Percentiles rank a stretch among this genome's conserved stretches.
phyloP scores from a whole-genome alignment of 2,888 invertebrate species.

The Sipha maydis region DNA sequence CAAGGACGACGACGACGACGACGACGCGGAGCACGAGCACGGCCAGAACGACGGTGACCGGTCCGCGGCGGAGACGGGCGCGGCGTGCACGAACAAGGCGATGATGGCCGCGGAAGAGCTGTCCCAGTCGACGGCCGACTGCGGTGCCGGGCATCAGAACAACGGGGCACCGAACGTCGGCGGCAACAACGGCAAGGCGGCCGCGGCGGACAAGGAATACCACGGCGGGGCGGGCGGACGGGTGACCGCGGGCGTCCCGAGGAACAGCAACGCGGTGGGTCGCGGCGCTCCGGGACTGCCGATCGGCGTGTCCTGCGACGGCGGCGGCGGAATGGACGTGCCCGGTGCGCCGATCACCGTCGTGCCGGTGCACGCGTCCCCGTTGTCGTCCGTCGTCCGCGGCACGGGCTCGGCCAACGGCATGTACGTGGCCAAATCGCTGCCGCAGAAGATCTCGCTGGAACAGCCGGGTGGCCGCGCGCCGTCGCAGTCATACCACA shows the following conservation, averaged over 20 bases:
- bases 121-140: not conserved
- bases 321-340: not conserved
- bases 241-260: not conserved
- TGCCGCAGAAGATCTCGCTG: not conserved
- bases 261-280: too few species aligned
- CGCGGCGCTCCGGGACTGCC: too few species aligned
- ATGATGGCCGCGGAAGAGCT: not conserved
- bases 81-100: not conserved
- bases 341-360: not conserved
- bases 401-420: not conserved
- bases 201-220: not conserved
- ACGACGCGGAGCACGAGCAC: not conserved
- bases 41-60: constrained; percentile 63
- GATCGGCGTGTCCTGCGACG: not conserved
- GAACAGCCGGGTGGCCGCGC: not conserved
- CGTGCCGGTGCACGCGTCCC: not conserved
- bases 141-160: not conserved
- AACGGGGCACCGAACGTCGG: not conserved
- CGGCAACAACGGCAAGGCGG: not conserved
- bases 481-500: constrained; percentile 66
- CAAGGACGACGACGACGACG: constrained; percentile 19
- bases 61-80: constrained; percentile 67
- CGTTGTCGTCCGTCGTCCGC: not conserved
- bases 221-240: not conserved
- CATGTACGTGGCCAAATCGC: not conserved